A percentile compares a stretch with the other conserved stretches of the same genome.
These are phyloP conservation scores for Stomorhina lunata DNA, from an alignment of 2,888 invertebrate genomes.

Conservation along the genomic window DNA sequence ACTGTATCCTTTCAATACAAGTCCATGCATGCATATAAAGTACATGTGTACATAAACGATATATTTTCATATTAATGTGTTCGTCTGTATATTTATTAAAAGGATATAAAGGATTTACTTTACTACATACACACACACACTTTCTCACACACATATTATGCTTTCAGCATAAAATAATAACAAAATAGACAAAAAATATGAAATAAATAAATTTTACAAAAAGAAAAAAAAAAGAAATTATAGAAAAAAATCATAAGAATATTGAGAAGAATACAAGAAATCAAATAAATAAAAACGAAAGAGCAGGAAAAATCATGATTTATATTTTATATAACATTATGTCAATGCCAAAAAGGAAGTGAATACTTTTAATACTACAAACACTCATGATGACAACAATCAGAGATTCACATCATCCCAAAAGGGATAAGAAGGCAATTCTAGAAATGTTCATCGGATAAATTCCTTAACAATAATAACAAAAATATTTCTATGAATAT, in stretches of 20 bases:
- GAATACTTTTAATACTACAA: background rate
- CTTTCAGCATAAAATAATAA: slow-evolving; percentile 3
- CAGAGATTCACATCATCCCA: background rate
- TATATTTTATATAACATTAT: slow-evolving; percentile 39
- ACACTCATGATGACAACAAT: slow-evolving; percentile 10
- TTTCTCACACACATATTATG: background rate
- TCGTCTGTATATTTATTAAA: background rate
- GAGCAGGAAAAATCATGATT: slow-evolving; percentile 19
- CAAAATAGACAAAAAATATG: slow-evolving; percentile 21
- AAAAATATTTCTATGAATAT: slow-evolving; percentile 42
- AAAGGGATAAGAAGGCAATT: slow-evolving; percentile 13
- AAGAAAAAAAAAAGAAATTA: slow-evolving; percentile 19
- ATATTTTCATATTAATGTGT: background rate
- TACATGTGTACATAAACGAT: slow-evolving; percentile 13
- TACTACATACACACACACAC: background rate
- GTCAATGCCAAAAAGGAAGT: slow-evolving; percentile 32
- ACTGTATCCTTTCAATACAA: background rate
- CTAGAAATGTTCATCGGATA: slow-evolving; percentile 13
- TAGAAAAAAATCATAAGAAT: too few relatives aligned
- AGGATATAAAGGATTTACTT: slow-evolving; percentile 8
- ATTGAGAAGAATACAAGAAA: too few relatives aligned
- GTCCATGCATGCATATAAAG: slow-evolving; percentile 3
- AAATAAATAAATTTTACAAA: background rate
- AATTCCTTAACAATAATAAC: slow-evolving; percentile 46
- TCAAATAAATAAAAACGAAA: background rate